A percentile compares a stretch with the other conserved stretches of the same genome.
Evolutionary conservation across 2,113 vertebrate genomes (phyloP).

Genomic region (Psammodynastes pulverulentus): DNA sequence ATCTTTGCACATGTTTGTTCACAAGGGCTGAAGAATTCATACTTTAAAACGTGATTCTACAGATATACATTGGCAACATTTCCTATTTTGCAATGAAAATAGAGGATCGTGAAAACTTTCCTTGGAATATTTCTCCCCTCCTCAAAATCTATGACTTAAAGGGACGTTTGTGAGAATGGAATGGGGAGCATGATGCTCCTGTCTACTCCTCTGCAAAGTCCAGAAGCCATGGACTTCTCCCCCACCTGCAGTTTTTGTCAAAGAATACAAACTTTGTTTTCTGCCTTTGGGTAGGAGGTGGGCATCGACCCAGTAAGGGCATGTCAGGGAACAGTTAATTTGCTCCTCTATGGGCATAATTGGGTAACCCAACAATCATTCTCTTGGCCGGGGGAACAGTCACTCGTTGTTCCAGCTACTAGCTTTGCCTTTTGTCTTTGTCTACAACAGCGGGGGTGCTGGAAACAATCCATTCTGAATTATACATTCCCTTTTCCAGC

Average conservation of each 20-base stretch:
- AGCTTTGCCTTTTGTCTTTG: constrained; percentile 26
- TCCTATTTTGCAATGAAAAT: not conserved
- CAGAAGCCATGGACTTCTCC: not conserved
- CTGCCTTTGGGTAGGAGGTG: constrained; percentile 22
- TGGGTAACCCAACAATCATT: constrained; percentile 8
- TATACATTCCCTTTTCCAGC: not conserved
- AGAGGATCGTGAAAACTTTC: not conserved
- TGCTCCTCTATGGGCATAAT: constrained; percentile 8
- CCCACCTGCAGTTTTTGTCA: not conserved
- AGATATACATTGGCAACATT: not conserved
- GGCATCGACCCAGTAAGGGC: constrained; percentile 16
- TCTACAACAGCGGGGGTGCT: not conserved
- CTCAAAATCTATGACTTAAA: not conserved
- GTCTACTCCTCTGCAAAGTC: not conserved
- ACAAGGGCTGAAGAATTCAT: not conserved
- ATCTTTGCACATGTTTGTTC: not conserved
- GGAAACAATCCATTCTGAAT: constrained; percentile 26
- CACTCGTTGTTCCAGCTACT: not conserved
- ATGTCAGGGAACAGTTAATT: constrained; percentile 20
- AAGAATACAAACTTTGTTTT: constrained; percentile 27
- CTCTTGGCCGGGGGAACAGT: constrained; percentile 9
- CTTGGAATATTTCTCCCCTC: not conserved
- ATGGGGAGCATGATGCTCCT: not conserved
- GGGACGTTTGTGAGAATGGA: not conserved
- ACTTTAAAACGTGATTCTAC: not conserved